Evolutionary conservation across 2,797 vertebrate genomes (phyloP), one percentile per base, ranked within the genome.

Genomic region (Syngnathus rostellatus): DNA sequence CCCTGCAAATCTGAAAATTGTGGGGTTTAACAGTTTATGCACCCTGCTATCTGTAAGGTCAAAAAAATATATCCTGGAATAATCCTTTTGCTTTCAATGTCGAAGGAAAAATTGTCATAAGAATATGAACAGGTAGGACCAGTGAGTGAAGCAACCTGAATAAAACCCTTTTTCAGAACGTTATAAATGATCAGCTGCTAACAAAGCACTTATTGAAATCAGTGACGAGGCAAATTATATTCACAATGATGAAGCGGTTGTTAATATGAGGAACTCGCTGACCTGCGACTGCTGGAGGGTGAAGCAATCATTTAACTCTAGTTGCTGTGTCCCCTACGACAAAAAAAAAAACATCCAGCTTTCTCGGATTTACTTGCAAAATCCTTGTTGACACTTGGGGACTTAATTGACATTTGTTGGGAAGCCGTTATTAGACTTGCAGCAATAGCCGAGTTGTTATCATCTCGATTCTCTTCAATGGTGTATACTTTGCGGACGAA

Each of bases 401-500:
- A 37, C 54, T 57, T 57, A 37, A 57, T 57, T 37, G 54, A 57
- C 25, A 57, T 16, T 37, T 57, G 54, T 57, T 57, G 25, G 54
- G 25, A 57, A 31, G 14, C 54, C 17, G 54, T 37, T 57, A 57
- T 57, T 10, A 12, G 54, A 57, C 25, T 37, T 16, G 54, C 14
- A 57, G 54, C 54, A 17, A 57, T 17, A 17, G 12, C 31, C 12
- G 10, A 37, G 54, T 37, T 37, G 54, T 57, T 57, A 16, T 57
- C 25, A 37, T 57, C 54, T 37, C 54, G 6, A 16, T 57, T 57
- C 54, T 16, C 25, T 37, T 57, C 25, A 37, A 8, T 9, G 17
- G 7, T 51, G 19, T 9, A 23, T 7, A 11, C 12, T 9, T 3
- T 25, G 25, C 37, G 25, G 14, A 7, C 23, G 25, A 21, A 54